phyloP scores from a whole-genome alignment of 2,797 vertebrate species.

The Spinus pinus region DNA sequence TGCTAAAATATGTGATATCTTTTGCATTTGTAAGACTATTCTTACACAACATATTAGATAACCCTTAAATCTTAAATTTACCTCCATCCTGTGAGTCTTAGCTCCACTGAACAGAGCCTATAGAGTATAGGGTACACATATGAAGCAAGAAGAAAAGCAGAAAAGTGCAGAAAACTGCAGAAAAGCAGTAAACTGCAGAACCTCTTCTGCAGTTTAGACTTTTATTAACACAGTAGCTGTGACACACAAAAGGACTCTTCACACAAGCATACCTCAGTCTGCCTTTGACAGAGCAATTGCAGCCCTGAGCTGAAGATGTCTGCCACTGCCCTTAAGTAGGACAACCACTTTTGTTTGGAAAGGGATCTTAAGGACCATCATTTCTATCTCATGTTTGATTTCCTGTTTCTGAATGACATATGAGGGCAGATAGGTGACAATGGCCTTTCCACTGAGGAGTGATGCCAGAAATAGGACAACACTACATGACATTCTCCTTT shows the following conservation, averaged over 20 bases:
- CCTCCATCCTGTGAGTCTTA: not conserved
- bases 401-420: not conserved
- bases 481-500: not conserved
- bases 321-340: not conserved
- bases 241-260: not conserved
- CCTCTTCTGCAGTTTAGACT: not conserved
- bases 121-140: not conserved
- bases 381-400: not conserved
- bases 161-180: not conserved
- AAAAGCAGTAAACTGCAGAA: not conserved
- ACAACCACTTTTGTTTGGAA: not conserved
- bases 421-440: not conserved
- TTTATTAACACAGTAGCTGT: not conserved
- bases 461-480: not conserved
- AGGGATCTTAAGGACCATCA: not conserved
- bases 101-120: not conserved
- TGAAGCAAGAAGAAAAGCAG: not conserved
- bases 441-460: not conserved
- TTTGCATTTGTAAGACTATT: not conserved
- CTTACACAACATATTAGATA: not conserved
- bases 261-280: not conserved
- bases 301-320: not conserved
- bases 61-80: not conserved
- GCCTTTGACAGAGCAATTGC: not conserved
- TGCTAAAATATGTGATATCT: not conserved